phyloP scores from a whole-genome alignment of 92 coral and sea anemone genomes.

The Porites cylindrica region DNA sequence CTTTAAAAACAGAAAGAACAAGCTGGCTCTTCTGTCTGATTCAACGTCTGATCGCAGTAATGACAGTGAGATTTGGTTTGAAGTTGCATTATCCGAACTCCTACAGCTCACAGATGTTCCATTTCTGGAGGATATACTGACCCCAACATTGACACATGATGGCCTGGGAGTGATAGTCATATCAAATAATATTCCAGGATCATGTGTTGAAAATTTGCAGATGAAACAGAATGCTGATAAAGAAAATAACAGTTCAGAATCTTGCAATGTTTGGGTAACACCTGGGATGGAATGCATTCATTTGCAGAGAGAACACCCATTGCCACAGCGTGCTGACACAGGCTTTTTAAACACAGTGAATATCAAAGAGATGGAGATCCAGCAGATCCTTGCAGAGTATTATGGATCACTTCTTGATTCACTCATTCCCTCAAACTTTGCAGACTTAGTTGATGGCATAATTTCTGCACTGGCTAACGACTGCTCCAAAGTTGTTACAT shows the following conservation, averaged over 20 bases:
- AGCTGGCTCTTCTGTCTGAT: constrained; percentile 6
- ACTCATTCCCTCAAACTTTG: constrained; percentile 78
- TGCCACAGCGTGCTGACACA: constrained; percentile 70
- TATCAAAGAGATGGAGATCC: constrained; percentile 78
- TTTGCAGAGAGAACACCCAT: constrained; percentile 75
- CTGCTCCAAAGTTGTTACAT: constrained; percentile 38
- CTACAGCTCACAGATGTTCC: constrained; percentile 83
- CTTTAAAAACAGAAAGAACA: constrained; percentile 38
- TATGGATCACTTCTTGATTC: constrained; percentile 85
- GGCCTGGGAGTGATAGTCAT: constrained; percentile 31
- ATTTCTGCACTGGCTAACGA: constrained; percentile 43
- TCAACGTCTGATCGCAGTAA: constrained; percentile 20
- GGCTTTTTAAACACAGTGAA: constrained; percentile 80
- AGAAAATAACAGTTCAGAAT: constrained; percentile 9
- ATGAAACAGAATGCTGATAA: neutral
- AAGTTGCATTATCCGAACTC: constrained; percentile 74
- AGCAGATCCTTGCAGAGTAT: constrained; percentile 75
- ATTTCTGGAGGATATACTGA: constrained; percentile 77
- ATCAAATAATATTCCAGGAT: neutral
- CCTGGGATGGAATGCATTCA: constrained; percentile 84
- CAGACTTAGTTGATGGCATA: constrained; percentile 70
- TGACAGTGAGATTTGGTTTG: constrained; percentile 60
- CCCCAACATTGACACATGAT: neutral
- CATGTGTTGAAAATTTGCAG: neutral
- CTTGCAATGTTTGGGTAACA: constrained; percentile 63